These are phyloP conservation scores for Rana temporaria DNA, from an alignment of 2,113 vertebrate species.

Conservation along the genomic window DNA sequence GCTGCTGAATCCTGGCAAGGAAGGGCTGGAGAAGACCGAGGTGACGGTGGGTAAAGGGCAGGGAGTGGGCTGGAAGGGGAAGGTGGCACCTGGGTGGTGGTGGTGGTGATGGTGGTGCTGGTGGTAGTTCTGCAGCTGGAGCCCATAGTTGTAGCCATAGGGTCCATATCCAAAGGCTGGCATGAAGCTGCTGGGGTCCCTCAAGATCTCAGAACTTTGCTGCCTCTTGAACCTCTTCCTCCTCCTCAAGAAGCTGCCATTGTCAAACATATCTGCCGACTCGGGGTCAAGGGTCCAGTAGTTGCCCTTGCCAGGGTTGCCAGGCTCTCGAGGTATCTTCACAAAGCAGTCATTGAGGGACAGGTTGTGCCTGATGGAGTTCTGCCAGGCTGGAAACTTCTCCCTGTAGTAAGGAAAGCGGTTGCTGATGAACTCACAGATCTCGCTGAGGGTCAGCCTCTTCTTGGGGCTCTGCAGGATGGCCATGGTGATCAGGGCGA, in stretches of 20 bases:
- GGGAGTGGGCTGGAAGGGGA: constrained; percentile 84
- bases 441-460: constrained; percentile 91
- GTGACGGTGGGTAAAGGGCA: constrained; percentile 78
- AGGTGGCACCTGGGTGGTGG: constrained; percentile 65
- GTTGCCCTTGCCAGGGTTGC: constrained; percentile 92
- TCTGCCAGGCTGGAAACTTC: constrained; percentile 95
- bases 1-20: constrained; percentile 83
- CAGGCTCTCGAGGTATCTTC: constrained; percentile 88
- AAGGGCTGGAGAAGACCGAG: constrained; percentile 82
- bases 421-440: constrained; percentile 96
- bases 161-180: constrained; percentile 93
- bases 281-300: constrained; percentile 96
- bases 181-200: constrained; percentile 89
- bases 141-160: constrained; percentile 94
- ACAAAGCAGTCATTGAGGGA: constrained; percentile 94
- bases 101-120: constrained; percentile 76
- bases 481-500: constrained; percentile 95
- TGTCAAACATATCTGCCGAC: constrained; percentile 95
- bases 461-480: constrained; percentile 97
- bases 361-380: constrained; percentile 92
- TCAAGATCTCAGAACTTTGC: constrained; percentile 84
- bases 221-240: constrained; percentile 95
- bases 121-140: constrained; percentile 88
- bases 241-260: constrained; percentile 89
- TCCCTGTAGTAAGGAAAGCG: constrained; percentile 94